Evolutionary conservation across 2,797 vertebrate genomes (phyloP), one percentile per base, ranked within the genome.

Genomic region (Ptychobarbus kaznakovi): DNA sequence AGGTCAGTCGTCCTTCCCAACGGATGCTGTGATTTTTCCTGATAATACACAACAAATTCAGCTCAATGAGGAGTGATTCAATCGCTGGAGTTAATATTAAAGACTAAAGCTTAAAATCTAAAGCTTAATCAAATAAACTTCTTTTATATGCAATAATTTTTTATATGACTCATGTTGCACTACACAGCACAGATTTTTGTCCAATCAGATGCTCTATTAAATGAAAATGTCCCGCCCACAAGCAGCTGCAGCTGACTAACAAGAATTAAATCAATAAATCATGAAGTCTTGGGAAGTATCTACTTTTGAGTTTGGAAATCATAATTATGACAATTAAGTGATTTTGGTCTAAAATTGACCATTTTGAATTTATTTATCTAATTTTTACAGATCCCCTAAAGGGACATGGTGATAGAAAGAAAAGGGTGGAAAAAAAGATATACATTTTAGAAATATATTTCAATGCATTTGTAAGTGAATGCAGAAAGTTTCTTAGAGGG

Each of bases 1-100:
- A 84, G 82, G 65, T 78, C 73, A 58, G 66, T 35, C 11, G 6
- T 58, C 22, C 51, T 69, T 84, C 49, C 66, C 10, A 44, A 58
- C 38, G 40, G 61, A 77, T 72, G 49, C 20, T 56, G 65, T 22
- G n/a, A 44, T 84, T 58, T 32, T 38, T 18, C 38, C 63, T n/a
- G 16, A 78, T 69, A 32, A 78, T 35, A 2, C 6, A 16, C 12
- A 69, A 20, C 12, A 20, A 9, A 22, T 78, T 44, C 75, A 58
- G n/a, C 18, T 83, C 61, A 40, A 10, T 74, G 2, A 66, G 16
- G 12, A 10, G 44, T 15, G 32, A 80, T 44, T 63, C 5, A 65
- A 5, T 18, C 18, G 10, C 53, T 58, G 32, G n/a, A 56, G 74
- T 40, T 58, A 15, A 53, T 7, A 35, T 22, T 53, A 38, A 22